These are phyloP conservation scores for Okamejei kenojei DNA, from an alignment of 2,797 vertebrate species.

Conservation along the genomic window DNA sequence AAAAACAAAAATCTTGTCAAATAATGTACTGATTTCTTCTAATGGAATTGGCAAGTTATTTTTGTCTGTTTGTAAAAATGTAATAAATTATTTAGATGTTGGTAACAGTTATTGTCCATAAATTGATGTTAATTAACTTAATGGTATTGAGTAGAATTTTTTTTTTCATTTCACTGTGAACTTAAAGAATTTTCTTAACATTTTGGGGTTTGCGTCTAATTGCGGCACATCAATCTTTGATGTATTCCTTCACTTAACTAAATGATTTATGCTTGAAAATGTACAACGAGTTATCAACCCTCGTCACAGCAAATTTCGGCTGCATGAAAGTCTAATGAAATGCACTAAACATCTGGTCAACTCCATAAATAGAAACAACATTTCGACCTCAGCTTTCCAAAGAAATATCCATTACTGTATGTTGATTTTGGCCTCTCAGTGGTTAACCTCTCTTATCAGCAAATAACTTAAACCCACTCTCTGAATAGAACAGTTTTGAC, in stretches of 20 bases:
- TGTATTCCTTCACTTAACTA: background rate
- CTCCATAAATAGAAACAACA: background rate
- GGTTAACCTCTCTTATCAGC: background rate
- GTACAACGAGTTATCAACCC: background rate
- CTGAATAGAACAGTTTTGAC: too few species aligned
- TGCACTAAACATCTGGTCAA: background rate
- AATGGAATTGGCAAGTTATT: background rate
- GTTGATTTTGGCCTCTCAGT: background rate
- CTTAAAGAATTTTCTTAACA: constrained; percentile 8
- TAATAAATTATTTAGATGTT: constrained; percentile 2
- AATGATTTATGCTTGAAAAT: constrained; percentile 20
- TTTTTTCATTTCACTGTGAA: constrained; percentile 6
- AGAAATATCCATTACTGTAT: background rate
- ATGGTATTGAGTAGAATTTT: background rate
- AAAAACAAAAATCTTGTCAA: background rate
- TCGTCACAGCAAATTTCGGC: background rate
- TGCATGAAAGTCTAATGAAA: background rate
- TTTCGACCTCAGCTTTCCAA: background rate
- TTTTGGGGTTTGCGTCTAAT: background rate
- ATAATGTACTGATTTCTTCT: background rate
- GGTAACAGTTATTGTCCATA: constrained; percentile 6
- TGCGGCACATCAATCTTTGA: background rate
- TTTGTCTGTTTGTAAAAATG: background rate
- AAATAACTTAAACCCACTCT: background rate
- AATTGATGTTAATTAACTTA: constrained; percentile 18